phyloP scores from a whole-genome alignment of 2,888 invertebrate genomes.

The Dysmachus trigonus region DNA sequence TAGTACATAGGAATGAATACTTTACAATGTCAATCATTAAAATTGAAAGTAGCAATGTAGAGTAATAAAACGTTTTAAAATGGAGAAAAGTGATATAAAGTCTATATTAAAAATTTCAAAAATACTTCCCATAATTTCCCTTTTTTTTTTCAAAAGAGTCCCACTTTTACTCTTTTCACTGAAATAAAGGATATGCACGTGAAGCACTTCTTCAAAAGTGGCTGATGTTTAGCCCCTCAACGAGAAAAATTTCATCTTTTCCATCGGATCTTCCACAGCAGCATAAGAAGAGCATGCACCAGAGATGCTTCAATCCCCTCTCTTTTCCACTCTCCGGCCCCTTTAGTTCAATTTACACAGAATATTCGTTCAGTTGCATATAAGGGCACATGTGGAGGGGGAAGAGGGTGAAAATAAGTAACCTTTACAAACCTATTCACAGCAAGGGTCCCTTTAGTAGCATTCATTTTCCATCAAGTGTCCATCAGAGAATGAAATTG shows the following conservation, averaged over 20 bases:
- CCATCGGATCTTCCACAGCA: background rate
- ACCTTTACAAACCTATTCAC: constrained; percentile 10
- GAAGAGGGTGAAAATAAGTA: background rate
- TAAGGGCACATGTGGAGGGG: background rate
- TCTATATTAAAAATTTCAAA: background rate
- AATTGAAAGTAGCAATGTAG: too few species aligned
- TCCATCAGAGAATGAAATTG: constrained; percentile 35
- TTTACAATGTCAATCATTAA: too few species aligned
- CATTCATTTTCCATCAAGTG: constrained; percentile 28
- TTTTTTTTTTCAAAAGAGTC: background rate
- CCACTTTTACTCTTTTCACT: background rate
- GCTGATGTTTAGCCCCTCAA: background rate
- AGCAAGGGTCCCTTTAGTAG: constrained; percentile 4
- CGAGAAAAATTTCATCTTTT: background rate
- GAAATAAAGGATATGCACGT: background rate
- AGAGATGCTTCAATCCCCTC: too few species aligned
- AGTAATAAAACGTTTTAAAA: background rate
- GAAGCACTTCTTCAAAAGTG: background rate
- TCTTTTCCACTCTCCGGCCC: background rate
- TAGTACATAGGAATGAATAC: too few species aligned
- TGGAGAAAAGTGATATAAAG: background rate
- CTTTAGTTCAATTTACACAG: background rate
- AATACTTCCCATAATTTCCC: background rate
- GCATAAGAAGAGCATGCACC: background rate
- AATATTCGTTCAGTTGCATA: background rate